These are phyloP conservation scores for Myopa testacea DNA, from an alignment of 2,888 invertebrate genomes.

Conservation along the genomic window DNA sequence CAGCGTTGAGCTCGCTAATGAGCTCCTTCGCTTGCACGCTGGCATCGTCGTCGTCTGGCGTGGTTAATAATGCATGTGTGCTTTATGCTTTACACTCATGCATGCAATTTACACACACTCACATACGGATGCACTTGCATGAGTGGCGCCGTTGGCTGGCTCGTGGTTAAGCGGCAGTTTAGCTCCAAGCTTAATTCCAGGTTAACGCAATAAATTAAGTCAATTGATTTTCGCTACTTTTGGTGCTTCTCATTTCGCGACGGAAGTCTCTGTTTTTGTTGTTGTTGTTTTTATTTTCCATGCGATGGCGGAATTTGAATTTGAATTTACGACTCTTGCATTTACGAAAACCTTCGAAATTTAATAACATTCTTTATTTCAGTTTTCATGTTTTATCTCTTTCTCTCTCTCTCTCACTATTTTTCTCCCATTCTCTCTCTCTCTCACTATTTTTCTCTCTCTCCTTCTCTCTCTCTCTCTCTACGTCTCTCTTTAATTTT, in stretches of 20 bases:
- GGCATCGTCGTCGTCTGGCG: slow-evolving; percentile 7
- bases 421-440: too few relatives aligned
- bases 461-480: too few relatives aligned
- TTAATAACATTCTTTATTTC: not conserved
- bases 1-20: slow-evolving; percentile 5
- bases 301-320: not conserved
- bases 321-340: slow-evolving; percentile 21
- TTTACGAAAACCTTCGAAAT: slow-evolving; percentile 2
- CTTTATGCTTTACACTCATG: slow-evolving; percentile 4
- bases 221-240: slow-evolving; percentile 34
- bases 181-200: slow-evolving; percentile 33
- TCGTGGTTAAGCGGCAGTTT: slow-evolving; percentile 35
- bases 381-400: too few relatives aligned
- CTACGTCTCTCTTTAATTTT: too few relatives aligned
- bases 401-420: too few relatives aligned
- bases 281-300: not conserved
- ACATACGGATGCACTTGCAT: not conserved
- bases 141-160: slow-evolving; percentile 1
- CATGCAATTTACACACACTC: not conserved
- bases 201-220: slow-evolving; percentile 37
- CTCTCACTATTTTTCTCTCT: too few relatives aligned
- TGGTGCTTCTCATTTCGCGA: not conserved
- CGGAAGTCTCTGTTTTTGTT: not conserved
- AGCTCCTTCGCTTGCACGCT: not conserved
- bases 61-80: slow-evolving; percentile 20